Base-by-base conservation (phyloP, 2,888 invertebrate species). In the Cerastis leucographa region DNA sequence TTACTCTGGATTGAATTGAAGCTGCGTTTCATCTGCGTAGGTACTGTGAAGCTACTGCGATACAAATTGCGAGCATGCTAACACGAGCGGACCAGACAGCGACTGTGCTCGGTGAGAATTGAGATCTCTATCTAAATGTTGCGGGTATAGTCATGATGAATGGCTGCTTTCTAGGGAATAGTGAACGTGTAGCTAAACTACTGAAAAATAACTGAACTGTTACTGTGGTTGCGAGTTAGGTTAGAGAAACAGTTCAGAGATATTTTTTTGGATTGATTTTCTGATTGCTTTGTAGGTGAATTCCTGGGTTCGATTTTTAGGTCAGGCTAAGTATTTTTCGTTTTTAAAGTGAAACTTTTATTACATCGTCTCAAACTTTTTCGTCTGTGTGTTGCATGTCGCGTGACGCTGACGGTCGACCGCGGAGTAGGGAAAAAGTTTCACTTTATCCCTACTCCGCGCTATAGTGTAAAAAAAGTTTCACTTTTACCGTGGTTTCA, bases 21-120 rank as follows among this genome's bases (percentile, higher is more conserved):
- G 40, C 62, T 46, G 82, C 14, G 14, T 35, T 49, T 65, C n/a
- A 40, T 46, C n/a, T 73, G 54, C 46, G n/a, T 11, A 46, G 25
- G n/a, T 11, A 56, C 22, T 22, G 14, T 8, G 44, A 49, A 54
- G 54, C 25, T 22, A 56, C 40, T 64, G 64, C 64, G 22, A 35
- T 59, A 81, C 56, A 78, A 59, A 78, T 81, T 78, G 78, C 76
- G 25, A 59, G 22, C 78, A 11, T 78, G 82, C 82, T 81, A 81
- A 74, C 65, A 81, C 25, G 44, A 51, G 25, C 76, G 25, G 56
- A 42, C 9, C 49, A 40, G 64, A 65, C 81, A 81, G 46, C 29
- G 22, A 22, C 29, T n/a, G 62, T n/a, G 51, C 80, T 46, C 46
- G 12, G 29, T 9, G 64, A 65, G 74, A 35, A 49, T 65, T 35